Evolutionary conservation across 1,140 invertebrate species (phyloP), one percentile per base, ranked within the genome.

Genomic region (Heliconius nattereri): DNA sequence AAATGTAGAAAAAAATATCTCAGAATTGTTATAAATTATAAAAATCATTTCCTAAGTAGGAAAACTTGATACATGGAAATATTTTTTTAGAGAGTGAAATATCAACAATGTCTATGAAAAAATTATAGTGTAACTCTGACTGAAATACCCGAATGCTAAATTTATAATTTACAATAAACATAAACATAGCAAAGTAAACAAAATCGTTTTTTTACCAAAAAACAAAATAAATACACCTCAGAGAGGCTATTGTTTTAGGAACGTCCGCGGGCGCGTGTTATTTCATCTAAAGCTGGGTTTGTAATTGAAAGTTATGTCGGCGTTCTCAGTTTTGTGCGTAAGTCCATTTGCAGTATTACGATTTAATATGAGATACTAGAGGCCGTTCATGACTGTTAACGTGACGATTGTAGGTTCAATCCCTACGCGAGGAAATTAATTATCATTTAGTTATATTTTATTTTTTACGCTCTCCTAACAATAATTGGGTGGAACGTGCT

Each of bases 201-300:
- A 57, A 60, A 60, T 19, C 35, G 6, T 52, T 52, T 19, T 13
- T 16, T 54, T 74, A 40, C 11, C 32, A 7, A 74, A 60, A n/a
- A 75, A 57, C 2, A 35, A 54, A 37, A 75, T 60, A 75, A 75
- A 60, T 11, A 35, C 40, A 75, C 19, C 7, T 57, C n/a, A 49
- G 29, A 60, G 52, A 32, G 19, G 32, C 19, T 75, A 57, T 75
- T 75, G 74, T 75, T 75, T 75, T 75, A 75, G 74, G 52, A 37
- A 57, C 3, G 74, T 35, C 52, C 26, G 74, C 52, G 9, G 54
- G 32, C 32, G 54, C 60, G 60, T 66, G 60, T 66, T 66, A 16
- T 66, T 66, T 29, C 60, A 66, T 66, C 60, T 66, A 66, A 66
- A 66, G 60, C 60, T 8, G 23, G 60, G 26, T 29, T 66, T 29